Evolutionary conservation across 2,113 vertebrate genomes (phyloP).

Genomic region (Eleginops maclovinus): DNA sequence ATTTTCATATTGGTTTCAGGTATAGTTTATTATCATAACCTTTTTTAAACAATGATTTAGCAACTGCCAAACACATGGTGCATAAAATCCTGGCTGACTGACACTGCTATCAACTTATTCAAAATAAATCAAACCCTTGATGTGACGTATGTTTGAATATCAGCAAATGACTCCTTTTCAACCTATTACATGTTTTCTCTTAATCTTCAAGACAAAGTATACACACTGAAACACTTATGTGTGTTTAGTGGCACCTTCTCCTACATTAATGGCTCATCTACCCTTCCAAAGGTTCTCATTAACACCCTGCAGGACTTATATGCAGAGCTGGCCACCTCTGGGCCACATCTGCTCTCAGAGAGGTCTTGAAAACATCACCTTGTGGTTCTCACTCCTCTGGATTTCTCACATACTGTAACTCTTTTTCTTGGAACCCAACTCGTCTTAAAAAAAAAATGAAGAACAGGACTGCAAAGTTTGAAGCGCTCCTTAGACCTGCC

Average conservation of each 20-base stretch:
- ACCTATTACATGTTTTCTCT: not conserved
- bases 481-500: not conserved
- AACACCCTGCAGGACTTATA: constrained; percentile 28
- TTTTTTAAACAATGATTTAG: not conserved
- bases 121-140: not conserved
- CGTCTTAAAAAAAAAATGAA: constrained; percentile 37
- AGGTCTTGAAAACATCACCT: not conserved
- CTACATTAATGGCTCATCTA: constrained; percentile 11
- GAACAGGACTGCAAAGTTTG: constrained; percentile 4
- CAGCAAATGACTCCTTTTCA: not conserved
- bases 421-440: not conserved
- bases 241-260: constrained; percentile 35
- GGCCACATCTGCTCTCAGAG: not conserved
- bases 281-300: not conserved
- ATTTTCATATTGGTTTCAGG: too few relatives aligned
- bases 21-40: too few relatives aligned
- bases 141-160: not conserved
- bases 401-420: too few relatives aligned
- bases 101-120: not conserved
- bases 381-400: not conserved
- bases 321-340: not conserved
- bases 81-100: not conserved
- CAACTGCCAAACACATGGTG: not conserved
- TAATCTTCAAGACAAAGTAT: not conserved
- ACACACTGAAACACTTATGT: not conserved